Evolutionary conservation across 1,140 invertebrate genomes (phyloP), one percentile per base, ranked within the genome.

Genomic region (Drosophila pectinifera): DNA sequence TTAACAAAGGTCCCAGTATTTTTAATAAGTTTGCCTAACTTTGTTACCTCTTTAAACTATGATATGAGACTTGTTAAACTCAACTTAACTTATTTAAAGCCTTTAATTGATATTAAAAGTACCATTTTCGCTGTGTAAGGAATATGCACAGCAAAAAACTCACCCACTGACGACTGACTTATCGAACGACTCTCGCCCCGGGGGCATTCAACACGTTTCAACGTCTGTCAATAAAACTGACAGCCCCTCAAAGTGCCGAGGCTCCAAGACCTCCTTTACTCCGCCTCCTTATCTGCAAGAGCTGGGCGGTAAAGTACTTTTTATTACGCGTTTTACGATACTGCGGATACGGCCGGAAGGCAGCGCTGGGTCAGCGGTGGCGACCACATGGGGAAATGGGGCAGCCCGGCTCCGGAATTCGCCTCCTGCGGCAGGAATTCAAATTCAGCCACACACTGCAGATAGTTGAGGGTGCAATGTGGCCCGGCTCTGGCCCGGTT

Each of bases 161-260:
- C n/a, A 54, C 10, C 4, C 10, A 22, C 26, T 41, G 39, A 22
- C 14, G 24, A 22, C 59, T 68, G 31, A 64, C 20, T 49, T 67
- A 10, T 45, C n/a, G 41, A 58, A 42, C 16, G 22, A 24, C 61
- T 64, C 45, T 73, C 39, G 56, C 34, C 45, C 45, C 28, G 39
- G 51, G 59, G 51, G 73, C 73, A 75, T 54, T 49, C 45, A 57
- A 57, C 59, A 65, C 73, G 73, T 55, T 58, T 69, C 55, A 48
- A 54, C 42, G 54, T 64, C 62, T 68, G 73, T 68, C 73, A 77
- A 77, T 62, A 77, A 77, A 77, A 77, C 73, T 77, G 74, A 61
- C 74, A 77, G 56, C 28, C 73, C 73, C 63, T 61, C 56, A 77
- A 77, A 69, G 55, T 69, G 55, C 34, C 38, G 45, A 16, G 24